A percentile compares a stretch with the other conserved stretches of the same genome.
Evolutionary conservation across 1,140 invertebrate genomes (phyloP).

Genomic region (Scaptodrosophila lebanonensis): DNA sequence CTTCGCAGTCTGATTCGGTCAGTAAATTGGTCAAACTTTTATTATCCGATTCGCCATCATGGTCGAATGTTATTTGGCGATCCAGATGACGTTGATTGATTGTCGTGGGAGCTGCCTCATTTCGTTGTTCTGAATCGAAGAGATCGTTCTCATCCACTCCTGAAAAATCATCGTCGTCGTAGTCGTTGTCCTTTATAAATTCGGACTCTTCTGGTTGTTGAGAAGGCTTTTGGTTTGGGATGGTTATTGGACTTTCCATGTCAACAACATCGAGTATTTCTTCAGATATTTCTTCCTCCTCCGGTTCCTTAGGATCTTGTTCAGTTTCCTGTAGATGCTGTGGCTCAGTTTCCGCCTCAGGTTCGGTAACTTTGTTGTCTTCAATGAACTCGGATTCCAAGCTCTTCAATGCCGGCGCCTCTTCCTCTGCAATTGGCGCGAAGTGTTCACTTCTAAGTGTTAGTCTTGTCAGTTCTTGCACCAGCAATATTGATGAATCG

Average conservation of each 20-base stretch:
- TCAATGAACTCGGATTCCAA: not conserved
- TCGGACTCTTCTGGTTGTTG: not conserved
- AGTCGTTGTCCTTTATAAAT: constrained; percentile 5
- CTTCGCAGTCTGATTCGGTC: constrained; percentile 65
- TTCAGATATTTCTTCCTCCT: constrained; percentile 64
- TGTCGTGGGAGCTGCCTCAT: constrained; percentile 4
- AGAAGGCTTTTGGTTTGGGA: not conserved
- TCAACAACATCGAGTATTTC: constrained; percentile 59
- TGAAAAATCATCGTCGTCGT: constrained; percentile 50
- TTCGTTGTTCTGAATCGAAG: not conserved
- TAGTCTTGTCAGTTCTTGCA: constrained; percentile 83
- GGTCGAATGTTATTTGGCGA: constrained; percentile 56
- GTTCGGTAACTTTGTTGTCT: not conserved
- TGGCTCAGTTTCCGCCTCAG: not conserved
- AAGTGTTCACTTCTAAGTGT: constrained; percentile 34
- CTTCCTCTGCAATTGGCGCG: constrained; percentile 46
- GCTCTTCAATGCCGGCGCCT: constrained; percentile 11
- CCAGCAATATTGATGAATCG: constrained; percentile 47
- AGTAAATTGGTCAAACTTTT: constrained; percentile 64
- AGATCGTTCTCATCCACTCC: constrained; percentile 58
- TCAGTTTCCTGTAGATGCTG: not conserved
- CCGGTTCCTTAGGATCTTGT: not conserved
- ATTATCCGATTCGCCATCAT: constrained; percentile 54
- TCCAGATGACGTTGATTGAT: constrained; percentile 21
- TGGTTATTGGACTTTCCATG: constrained; percentile 31